phyloP scores from a whole-genome alignment of 2,888 invertebrate genomes.

The Tiliacea citrago region DNA sequence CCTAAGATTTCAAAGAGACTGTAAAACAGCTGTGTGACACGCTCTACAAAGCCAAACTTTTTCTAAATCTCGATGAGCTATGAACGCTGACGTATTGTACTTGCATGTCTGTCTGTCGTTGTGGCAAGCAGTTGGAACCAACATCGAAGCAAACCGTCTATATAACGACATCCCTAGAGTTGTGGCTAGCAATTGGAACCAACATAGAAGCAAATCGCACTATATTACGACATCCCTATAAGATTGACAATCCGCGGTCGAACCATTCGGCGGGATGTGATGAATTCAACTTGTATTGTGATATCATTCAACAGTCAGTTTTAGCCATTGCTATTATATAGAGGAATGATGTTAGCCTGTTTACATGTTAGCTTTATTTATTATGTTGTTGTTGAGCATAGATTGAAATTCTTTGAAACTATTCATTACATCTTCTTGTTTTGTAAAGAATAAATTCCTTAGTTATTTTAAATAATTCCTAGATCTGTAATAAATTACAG shows the following conservation, averaged over 20 bases:
- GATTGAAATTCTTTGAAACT: slow-evolving; percentile 63
- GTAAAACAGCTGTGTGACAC: not conserved
- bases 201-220: not conserved
- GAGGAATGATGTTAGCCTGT: slow-evolving; percentile 39
- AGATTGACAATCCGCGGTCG: slow-evolving; percentile 16
- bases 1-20: not conserved
- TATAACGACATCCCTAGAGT: too few relatives aligned
- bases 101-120: not conserved
- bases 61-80: not conserved
- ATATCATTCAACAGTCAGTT: slow-evolving; percentile 70
- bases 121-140: not conserved
- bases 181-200: too few relatives aligned
- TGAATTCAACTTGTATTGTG: slow-evolving; percentile 60
- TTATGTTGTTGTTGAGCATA: slow-evolving; percentile 67
- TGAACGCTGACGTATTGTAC: not conserved
- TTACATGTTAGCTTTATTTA: slow-evolving; percentile 71
- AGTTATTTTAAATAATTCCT: slow-evolving; percentile 81
- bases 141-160: too few relatives aligned
- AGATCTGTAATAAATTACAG: slow-evolving; percentile 90
- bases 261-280: slow-evolving; percentile 63
- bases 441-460: slow-evolving; percentile 76
- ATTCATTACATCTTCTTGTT: slow-evolving; percentile 74
- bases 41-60: not conserved
- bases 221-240: slow-evolving; percentile 24
- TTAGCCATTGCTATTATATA: slow-evolving; percentile 55